Base-by-base conservation (phyloP, 1,140 invertebrate genomes). In the Mycetomoellerius zeteki region DNA sequence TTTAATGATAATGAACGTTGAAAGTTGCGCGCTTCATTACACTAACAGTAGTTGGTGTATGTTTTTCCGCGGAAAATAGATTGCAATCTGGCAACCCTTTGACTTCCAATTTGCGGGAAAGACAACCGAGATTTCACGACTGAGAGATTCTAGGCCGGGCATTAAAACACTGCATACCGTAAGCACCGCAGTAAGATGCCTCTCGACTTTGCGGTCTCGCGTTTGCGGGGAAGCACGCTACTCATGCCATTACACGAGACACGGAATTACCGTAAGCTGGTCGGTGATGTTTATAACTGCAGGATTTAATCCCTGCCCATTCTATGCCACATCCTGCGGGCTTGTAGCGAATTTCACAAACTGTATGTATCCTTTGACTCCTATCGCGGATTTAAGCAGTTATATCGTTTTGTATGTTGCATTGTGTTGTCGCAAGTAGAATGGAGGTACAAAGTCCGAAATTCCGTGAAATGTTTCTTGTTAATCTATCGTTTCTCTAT, bases 241-340 rank as follows among this genome's bases (percentile, higher is more conserved):
- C n/a, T 73, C 81, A 56, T 89, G 52, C 88, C 30, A 81, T 89
- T 88, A 89, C 71, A 84, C 54, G 65, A 50, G 65, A 54, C 89
- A 81, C 24, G 88, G 88, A 89, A 90, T 90, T 89, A 90, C 77
- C 72, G 73, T 89, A 89, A 90, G 89, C 89, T 65, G 88, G 64
- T 86, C 77, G 89, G 76, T 78, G 87, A 89, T 89, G 89, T 90
- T 90, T 90, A 90, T 86, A 84, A 90, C 89, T 89, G 88, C 78
- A 73, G 88, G 88, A 89, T 90, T 90, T 90, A 90, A 90, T 62
- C 88, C 64, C 72, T 33, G 47, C 87, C 64, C 54, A 85, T 84
- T 89, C 77, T 82, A 73, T 56, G 43, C 71, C 56, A 37, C 62
- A 77, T 65, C 37, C 64, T 33, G 64, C 78, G 78, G 58, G 77